These are phyloP conservation scores for Synchiropus splendidus DNA, from an alignment of 2,113 vertebrate genomes.

Conservation along the genomic window DNA sequence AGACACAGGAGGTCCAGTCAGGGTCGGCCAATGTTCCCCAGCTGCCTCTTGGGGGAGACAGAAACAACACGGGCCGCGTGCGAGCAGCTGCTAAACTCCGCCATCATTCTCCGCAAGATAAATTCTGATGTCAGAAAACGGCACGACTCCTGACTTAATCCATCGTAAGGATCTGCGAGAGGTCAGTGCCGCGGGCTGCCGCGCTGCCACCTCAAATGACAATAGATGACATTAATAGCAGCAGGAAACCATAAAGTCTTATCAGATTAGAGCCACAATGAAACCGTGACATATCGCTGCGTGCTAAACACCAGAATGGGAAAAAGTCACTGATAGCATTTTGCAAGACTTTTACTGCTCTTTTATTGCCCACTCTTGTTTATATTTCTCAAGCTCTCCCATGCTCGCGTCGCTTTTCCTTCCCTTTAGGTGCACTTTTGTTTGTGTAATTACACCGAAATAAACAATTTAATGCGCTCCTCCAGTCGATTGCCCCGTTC, in stretches of 20 bases:
- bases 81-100: background rate
- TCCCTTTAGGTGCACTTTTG: constrained; percentile 3
- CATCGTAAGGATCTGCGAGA: constrained; percentile 19
- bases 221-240: constrained; percentile 57
- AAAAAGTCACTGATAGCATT: constrained; percentile 38
- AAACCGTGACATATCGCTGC: constrained; percentile 54
- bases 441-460: background rate
- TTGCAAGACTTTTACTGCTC: constrained; percentile 39
- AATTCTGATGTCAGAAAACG: constrained; percentile 42
- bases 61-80: constrained; percentile 11
- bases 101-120: constrained; percentile 13
- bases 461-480: background rate
- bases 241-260: constrained; percentile 49
- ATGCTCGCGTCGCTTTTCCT: background rate
- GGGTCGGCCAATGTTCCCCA: constrained; percentile 15
- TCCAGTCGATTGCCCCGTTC: constrained; percentile 14
- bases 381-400: constrained; percentile 25
- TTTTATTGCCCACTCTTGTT: constrained; percentile 41
- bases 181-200: constrained; percentile 54
- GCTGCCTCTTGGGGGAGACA: constrained; percentile 62
- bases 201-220: constrained; percentile 54
- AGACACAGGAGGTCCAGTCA: constrained; percentile 24
- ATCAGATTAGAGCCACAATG: constrained; percentile 60
- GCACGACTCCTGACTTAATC: constrained; percentile 40
- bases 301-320: constrained; percentile 45